phyloP scores from a whole-genome alignment of 1,140 invertebrate species.

The Papilio machaon region DNA sequence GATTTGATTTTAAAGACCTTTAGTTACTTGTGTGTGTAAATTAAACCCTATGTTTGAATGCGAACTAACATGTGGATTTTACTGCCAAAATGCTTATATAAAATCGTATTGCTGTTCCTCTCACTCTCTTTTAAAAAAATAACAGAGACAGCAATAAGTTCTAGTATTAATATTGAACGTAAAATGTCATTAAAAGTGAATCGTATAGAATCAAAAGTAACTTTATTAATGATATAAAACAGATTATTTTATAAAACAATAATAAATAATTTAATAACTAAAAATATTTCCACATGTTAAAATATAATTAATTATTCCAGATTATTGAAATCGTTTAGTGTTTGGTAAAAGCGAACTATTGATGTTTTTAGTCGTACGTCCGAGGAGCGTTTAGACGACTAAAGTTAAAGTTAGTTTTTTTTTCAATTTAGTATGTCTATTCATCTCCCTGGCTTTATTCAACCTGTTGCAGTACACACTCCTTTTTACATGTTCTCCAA shows the following conservation, averaged over 20 bases:
- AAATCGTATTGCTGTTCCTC: too few relatives aligned
- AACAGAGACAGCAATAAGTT: too few relatives aligned
- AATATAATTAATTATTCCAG: not conserved
- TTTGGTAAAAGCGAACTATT: slow-evolving; percentile 18
- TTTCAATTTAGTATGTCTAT: too few relatives aligned
- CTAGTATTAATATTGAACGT: not conserved
- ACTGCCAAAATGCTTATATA: not conserved
- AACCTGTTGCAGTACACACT: too few relatives aligned
- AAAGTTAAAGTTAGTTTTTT: not conserved
- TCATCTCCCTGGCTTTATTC: too few relatives aligned
- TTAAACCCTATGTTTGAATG: not conserved
- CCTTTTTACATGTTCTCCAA: too few relatives aligned
- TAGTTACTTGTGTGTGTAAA: not conserved
- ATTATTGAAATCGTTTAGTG: slow-evolving; percentile 14
- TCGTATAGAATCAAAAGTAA: not conserved
- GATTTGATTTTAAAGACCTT: not conserved
- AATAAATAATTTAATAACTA: not conserved
- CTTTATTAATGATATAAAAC: not conserved
- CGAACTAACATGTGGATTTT: not conserved
- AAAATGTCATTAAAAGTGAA: not conserved
- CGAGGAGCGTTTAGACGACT: not conserved
- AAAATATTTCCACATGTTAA: not conserved
- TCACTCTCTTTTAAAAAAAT: too few relatives aligned
- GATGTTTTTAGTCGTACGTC: not conserved
- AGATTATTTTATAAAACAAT: not conserved